Percentiles rank a stretch among this genome's conserved stretches.
Conservation (phyloP, 2,888 invertebrate genomes). For the Fissipunctia ypsillon region DNA sequence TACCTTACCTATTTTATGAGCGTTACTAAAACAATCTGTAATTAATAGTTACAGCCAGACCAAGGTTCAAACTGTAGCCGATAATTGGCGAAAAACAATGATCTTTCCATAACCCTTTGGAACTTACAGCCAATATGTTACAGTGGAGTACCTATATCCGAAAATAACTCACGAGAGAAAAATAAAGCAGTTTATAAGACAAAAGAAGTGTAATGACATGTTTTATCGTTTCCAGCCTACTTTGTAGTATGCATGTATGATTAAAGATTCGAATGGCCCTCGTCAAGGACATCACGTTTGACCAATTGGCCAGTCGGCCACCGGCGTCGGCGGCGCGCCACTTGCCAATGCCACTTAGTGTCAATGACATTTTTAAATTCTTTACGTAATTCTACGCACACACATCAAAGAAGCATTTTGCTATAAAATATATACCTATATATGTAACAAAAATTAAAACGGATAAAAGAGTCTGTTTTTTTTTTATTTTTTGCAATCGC, state of each 20-base stretch:
- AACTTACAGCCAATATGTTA: not conserved
- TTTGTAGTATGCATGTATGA: constrained; percentile 57
- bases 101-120: not conserved
- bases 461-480: not conserved
- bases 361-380: constrained; percentile 76
- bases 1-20: constrained; percentile 20
- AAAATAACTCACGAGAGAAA: constrained; percentile 18
- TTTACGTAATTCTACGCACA: constrained; percentile 71
- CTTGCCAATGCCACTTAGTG: constrained; percentile 73
- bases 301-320: constrained; percentile 76
- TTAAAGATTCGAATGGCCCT: constrained; percentile 70
- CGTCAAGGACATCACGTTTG: constrained; percentile 76
- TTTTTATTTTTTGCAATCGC: not conserved
- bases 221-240: constrained; percentile 58
- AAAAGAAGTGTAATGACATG: constrained; percentile 51
- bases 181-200: constrained; percentile 29
- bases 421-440: too few relatives aligned
- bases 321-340: constrained; percentile 63
- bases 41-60: not conserved
- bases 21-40: constrained; percentile 9
- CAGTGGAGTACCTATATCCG: not conserved
- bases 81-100: not conserved
- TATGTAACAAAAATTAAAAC: not conserved
- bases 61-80: not conserved
- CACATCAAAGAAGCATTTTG: constrained; percentile 30